Evolutionary conservation across 30 jellyfish, hydroid and myxozoan species (phyloP).

Genomic region (Catostylus mosaicus): DNA sequence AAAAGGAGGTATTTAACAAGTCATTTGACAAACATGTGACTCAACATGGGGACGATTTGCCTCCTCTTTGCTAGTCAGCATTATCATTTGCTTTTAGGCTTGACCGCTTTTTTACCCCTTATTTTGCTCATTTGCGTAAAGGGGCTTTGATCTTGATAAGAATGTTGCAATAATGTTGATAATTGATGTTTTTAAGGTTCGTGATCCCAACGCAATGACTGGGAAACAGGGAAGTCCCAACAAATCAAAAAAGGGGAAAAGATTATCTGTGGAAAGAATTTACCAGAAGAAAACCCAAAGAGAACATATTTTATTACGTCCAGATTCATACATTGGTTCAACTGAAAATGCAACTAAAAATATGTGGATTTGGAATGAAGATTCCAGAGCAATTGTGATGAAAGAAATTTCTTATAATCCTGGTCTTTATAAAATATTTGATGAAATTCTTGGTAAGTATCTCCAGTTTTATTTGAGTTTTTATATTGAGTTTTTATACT

Average conservation of each 20-base stretch:
- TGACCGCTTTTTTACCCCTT: too few relatives aligned
- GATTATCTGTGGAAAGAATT: slow-evolving; percentile 96
- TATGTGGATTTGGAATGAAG: slow-evolving; percentile 99
- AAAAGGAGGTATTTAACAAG: too few relatives aligned
- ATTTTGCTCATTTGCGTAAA: too few relatives aligned
- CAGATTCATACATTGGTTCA: slow-evolving; percentile 99
- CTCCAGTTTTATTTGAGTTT: too few relatives aligned
- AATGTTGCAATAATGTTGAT: too few relatives aligned
- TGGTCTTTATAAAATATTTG: slow-evolving; percentile 98
- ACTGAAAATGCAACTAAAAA: slow-evolving; percentile 80
- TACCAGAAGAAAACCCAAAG: slow-evolving; percentile 97
- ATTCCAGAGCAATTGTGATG: slow-evolving; percentile 63
- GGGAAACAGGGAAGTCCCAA: slow-evolving; percentile 61
- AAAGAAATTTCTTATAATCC: slow-evolving; percentile 91
- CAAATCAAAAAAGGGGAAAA: slow-evolving; percentile 71
- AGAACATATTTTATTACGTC: slow-evolving; percentile 97
- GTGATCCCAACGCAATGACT: slow-evolving; percentile 53
- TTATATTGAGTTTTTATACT: too few relatives aligned
- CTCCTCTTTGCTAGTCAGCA: too few relatives aligned
- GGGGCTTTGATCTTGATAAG: too few relatives aligned
- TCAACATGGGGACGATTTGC: too few relatives aligned
- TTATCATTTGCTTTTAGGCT: too few relatives aligned
- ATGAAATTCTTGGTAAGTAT: slow-evolving; percentile 94
- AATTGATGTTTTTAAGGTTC: slow-evolving; percentile 18
- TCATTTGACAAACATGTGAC: too few relatives aligned